These are phyloP conservation scores for Notechis scutatus DNA, from an alignment of 2,113 vertebrate genomes.

Conservation along the genomic window DNA sequence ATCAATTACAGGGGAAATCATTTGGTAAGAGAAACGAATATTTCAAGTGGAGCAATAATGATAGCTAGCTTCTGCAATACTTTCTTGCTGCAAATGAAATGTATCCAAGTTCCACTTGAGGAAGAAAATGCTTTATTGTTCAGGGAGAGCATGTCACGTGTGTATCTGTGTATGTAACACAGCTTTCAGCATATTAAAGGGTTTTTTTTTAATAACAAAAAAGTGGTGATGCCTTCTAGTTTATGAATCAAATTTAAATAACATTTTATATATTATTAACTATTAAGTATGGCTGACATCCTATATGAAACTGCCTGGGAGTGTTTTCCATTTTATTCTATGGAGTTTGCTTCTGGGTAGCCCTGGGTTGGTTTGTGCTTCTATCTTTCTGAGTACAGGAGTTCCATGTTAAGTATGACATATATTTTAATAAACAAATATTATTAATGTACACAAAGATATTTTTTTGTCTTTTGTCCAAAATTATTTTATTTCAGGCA, in stretches of 20 bases:
- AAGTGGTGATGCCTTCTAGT: background rate
- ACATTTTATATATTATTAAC: background rate
- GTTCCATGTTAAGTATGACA: background rate
- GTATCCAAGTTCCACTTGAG: constrained; percentile 58
- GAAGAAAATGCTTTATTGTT: constrained; percentile 58
- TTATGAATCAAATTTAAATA: constrained; percentile 2
- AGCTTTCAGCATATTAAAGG: background rate
- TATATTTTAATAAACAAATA: background rate
- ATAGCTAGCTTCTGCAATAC: constrained; percentile 64
- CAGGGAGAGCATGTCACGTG: constrained; percentile 50
- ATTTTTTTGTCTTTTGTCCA: background rate
- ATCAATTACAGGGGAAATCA: constrained; percentile 76
- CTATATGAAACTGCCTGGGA: background rate
- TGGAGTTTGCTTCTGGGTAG: background rate
- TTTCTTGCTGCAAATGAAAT: constrained; percentile 70
- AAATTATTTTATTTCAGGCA: background rate
- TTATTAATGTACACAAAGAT: background rate
- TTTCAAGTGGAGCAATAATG: constrained; percentile 73
- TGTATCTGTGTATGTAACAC: background rate
- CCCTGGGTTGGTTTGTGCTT: background rate
- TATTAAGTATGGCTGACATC: background rate
- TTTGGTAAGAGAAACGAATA: constrained; percentile 74
- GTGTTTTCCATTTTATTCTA: background rate
- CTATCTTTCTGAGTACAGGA: background rate
- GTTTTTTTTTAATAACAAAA: background rate